Percentiles rank a stretch among this genome's conserved stretches.
Conservation (phyloP, 2,113 vertebrate genomes). For the Plectropomus leopardus region DNA sequence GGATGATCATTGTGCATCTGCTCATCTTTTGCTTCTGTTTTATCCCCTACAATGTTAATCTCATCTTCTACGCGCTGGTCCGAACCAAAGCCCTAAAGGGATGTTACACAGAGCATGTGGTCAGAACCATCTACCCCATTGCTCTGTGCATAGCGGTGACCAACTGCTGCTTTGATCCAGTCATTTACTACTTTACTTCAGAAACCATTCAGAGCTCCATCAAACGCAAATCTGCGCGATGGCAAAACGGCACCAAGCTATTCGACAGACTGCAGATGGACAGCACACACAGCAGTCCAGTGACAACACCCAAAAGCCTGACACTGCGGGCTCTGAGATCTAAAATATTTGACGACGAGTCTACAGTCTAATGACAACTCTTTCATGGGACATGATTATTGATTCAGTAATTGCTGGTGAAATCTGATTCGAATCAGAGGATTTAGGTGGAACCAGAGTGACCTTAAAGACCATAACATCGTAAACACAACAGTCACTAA, state of each 20-base stretch:
- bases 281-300: conserved; percentile 85
- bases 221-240: conserved; percentile 86
- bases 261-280: conserved; percentile 87
- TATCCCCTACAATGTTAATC: conserved; percentile 95
- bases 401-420: conserved; percentile 17
- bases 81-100: conserved; percentile 90
- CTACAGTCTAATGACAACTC: conserved; percentile 82
- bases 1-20: conserved; percentile 96
- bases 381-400: not conserved
- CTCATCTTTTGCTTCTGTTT: conserved; percentile 97
- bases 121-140: conserved; percentile 94
- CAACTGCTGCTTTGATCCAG: conserved; percentile 98
- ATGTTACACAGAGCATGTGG: conserved; percentile 88
- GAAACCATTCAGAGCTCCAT: conserved; percentile 97
- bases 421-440: conserved; percentile 21
- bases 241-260: conserved; percentile 81
- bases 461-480: conserved; percentile 5
- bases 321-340: conserved; percentile 82
- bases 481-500: conserved; percentile 34
- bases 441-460: conserved; percentile 3
- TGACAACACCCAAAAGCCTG: not conserved
- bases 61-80: conserved; percentile 96
- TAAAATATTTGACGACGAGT: conserved; percentile 87
- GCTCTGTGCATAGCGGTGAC: conserved; percentile 95
- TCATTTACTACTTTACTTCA: conserved; percentile 98